phyloP scores from a whole-genome alignment of 2,113 vertebrate genomes.

The Nesogale talazaci region DNA sequence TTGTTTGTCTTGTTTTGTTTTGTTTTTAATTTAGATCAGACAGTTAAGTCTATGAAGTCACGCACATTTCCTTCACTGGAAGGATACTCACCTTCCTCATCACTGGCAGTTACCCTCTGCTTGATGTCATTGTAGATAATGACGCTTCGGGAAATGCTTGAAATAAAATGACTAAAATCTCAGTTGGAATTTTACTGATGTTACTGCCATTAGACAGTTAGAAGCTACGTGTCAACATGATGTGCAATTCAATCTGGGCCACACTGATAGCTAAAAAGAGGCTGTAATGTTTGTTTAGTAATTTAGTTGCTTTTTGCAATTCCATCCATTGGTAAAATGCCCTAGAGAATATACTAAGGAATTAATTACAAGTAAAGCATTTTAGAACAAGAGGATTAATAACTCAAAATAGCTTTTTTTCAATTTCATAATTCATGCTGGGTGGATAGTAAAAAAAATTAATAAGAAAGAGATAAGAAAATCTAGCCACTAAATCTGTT shows the following conservation, averaged over 20 bases:
- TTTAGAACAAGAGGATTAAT: constrained; percentile 58
- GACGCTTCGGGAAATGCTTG: constrained; percentile 2
- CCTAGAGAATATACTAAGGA: constrained; percentile 38
- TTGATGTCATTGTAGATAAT: not conserved
- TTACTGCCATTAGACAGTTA: not conserved
- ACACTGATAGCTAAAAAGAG: constrained; percentile 11
- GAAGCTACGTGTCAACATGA: constrained; percentile 5
- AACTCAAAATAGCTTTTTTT: constrained; percentile 5
- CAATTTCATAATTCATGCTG: constrained; percentile 2
- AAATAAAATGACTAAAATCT: constrained; percentile 41
- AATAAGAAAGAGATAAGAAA: not conserved
- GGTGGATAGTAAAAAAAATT: not conserved
- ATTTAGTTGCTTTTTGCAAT: constrained; percentile 58
- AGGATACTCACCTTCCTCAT: not conserved
- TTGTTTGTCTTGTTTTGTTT: too few species aligned
- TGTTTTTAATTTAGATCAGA: not conserved
- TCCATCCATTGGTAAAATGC: constrained; percentile 45
- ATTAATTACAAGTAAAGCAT: constrained; percentile 64
- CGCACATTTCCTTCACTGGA: not conserved
- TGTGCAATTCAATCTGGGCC: constrained; percentile 21
- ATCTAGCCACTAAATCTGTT: not conserved
- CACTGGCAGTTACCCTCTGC: not conserved
- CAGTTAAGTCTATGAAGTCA: not conserved
- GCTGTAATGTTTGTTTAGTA: constrained; percentile 39
- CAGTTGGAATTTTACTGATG: constrained; percentile 15